phyloP scores from a whole-genome alignment of 2,888 invertebrate species.

The Ectropis crepuscularia region DNA sequence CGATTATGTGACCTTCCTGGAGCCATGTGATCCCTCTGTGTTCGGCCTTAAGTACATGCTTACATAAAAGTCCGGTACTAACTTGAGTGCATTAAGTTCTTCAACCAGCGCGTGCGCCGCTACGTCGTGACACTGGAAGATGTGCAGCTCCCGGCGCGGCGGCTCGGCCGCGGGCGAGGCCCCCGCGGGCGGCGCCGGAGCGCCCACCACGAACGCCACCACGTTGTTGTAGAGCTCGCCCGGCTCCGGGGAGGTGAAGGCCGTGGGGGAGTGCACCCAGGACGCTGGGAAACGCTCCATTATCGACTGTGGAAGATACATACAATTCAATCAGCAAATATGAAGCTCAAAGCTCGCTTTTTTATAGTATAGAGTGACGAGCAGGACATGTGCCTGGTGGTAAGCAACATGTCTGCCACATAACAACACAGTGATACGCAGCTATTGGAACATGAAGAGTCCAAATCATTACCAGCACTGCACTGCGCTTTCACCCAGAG shows the following conservation, averaged over 20 bases:
- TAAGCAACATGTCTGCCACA: no score
- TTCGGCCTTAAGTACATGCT: no score
- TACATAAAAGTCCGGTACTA: constrained; percentile 44
- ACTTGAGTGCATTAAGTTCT: constrained; percentile 89
- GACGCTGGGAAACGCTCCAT: constrained; percentile 98
- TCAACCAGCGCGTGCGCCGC: constrained; percentile 92
- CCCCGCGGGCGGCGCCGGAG: constrained; percentile 62
- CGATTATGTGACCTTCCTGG: no score
- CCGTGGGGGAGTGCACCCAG: constrained; percentile 97
- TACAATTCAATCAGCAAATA: no score
- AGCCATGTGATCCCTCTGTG: no score
- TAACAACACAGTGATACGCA: no score
- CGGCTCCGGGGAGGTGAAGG: constrained; percentile 98
- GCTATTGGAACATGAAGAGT: no score
- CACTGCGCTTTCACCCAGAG: no score
- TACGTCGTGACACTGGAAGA: constrained; percentile 93
- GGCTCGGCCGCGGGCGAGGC: constrained; percentile 35
- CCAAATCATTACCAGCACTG: no score
- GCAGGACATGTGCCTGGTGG: no score
- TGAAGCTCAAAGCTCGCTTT: not conserved
- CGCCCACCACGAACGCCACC: constrained; percentile 97
- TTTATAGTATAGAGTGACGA: no score
- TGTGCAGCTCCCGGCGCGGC: constrained; percentile 96
- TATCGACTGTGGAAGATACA: constrained; percentile 88
- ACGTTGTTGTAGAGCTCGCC: constrained; percentile 99